A percentile compares a stretch with the other conserved stretches of the same genome.
phyloP scores from a whole-genome alignment of 1,140 invertebrate genomes.

The Drosophila lacteicornis region DNA sequence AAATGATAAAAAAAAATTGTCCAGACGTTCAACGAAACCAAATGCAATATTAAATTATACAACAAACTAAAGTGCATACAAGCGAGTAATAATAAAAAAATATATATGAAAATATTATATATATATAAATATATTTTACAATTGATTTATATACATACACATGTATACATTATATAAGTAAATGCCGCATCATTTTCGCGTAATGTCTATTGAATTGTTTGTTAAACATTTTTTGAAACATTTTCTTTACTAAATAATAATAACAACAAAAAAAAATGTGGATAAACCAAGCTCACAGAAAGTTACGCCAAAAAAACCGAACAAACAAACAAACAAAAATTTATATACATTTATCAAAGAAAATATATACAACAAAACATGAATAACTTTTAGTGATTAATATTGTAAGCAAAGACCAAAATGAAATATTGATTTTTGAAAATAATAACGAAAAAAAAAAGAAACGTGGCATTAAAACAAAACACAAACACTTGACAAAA shows the following conservation, averaged over 20 bases:
- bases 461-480: constrained; percentile 28
- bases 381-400: constrained; percentile 61
- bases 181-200: constrained; percentile 71
- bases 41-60: constrained; percentile 83
- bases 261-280: constrained; percentile 5
- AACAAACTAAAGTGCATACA: constrained; percentile 51
- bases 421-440: constrained; percentile 54
- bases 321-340: constrained; percentile 46
- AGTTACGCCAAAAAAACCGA: constrained; percentile 37
- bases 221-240: constrained; percentile 74
- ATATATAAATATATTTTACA: constrained; percentile 72
- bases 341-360: constrained; percentile 63
- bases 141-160: constrained; percentile 43
- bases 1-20: constrained; percentile 65
- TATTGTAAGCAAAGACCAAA: constrained; percentile 68
- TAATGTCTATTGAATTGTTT: constrained; percentile 72
- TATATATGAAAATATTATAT: constrained; percentile 13
- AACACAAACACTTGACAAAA: constrained; percentile 6
- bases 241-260: constrained; percentile 61
- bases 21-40: constrained; percentile 82
- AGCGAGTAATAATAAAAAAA: constrained; percentile 25
- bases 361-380: constrained; percentile 52
- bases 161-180: constrained; percentile 72
- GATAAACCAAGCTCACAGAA: constrained; percentile 60
- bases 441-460: constrained; percentile 21